Evolutionary conservation across 2,797 vertebrate species (phyloP).

Genomic region (Gymnopithys bicolor): DNA sequence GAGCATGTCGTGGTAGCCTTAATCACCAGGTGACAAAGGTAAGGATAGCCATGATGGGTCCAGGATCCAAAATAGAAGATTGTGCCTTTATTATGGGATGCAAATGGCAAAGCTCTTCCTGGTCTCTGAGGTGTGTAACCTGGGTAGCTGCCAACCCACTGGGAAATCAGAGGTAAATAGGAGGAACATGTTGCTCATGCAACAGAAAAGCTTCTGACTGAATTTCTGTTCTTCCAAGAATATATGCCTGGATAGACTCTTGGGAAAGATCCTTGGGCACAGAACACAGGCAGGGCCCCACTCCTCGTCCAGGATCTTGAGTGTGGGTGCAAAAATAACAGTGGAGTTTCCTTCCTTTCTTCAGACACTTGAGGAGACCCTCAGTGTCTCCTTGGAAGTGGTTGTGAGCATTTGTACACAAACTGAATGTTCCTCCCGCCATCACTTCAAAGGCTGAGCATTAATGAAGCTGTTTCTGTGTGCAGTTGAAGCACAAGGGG

Average conservation of each 20-base stretch:
- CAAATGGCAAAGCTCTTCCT: background rate
- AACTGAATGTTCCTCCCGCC: background rate
- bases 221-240: background rate
- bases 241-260: background rate
- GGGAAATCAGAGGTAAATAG: background rate
- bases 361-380: background rate
- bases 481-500: background rate
- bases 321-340: rapidly evolving
- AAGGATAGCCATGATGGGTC: background rate
- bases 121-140: background rate
- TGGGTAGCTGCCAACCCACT: background rate
- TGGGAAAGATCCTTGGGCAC: background rate
- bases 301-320: background rate
- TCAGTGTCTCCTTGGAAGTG: background rate
- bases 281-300: background rate
- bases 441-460: background rate
- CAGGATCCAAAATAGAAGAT: background rate
- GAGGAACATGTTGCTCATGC: background rate
- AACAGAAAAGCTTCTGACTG: background rate
- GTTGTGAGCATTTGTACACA: background rate
- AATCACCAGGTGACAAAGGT: background rate
- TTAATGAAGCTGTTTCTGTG: conserved; percentile 9
- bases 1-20: background rate
- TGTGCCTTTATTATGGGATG: background rate
- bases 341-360: background rate